A percentile compares a stretch with the other conserved stretches of the same genome.
Conservation (phyloP, 2,888 invertebrate species). For the Morpho deidamia region DNA sequence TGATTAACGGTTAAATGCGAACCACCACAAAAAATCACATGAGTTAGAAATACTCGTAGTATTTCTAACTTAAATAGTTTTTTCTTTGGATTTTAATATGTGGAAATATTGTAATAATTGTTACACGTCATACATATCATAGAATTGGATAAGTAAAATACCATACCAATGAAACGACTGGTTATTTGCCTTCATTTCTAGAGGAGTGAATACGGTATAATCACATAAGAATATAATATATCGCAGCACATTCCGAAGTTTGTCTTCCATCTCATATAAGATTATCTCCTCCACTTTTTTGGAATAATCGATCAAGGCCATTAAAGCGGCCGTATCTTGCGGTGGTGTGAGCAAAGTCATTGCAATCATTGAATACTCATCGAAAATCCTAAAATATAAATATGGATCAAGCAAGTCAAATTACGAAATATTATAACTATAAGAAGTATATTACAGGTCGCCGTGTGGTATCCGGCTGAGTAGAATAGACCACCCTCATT, state of each 20-base stretch:
- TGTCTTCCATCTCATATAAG: slow-evolving; percentile 86
- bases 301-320: slow-evolving; percentile 88
- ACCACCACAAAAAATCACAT: too few relatives aligned
- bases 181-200: slow-evolving; percentile 93
- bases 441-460: too few relatives aligned
- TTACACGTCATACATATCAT: too few relatives aligned
- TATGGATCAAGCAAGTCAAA: background rate
- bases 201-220: slow-evolving; percentile 86
- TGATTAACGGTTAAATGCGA: too few relatives aligned
- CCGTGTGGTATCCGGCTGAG: too few relatives aligned
- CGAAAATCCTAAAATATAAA: slow-evolving; percentile 80
- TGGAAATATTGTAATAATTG: too few relatives aligned
- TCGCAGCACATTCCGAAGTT: slow-evolving; percentile 81
- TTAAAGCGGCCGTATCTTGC: slow-evolving; percentile 89
- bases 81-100: too few relatives aligned
- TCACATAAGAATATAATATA: slow-evolving; percentile 92
- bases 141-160: background rate
- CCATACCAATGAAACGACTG: slow-evolving; percentile 89
- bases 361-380: slow-evolving; percentile 89
- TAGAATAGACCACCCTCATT: too few relatives aligned
- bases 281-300: slow-evolving; percentile 84
- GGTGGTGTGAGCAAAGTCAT: slow-evolving; percentile 89
- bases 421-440: too few relatives aligned
- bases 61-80: too few relatives aligned
- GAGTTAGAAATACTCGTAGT: too few relatives aligned